Conservation (phyloP, 2,113 vertebrate genomes). For the Pterophyllum scalare region DNA sequence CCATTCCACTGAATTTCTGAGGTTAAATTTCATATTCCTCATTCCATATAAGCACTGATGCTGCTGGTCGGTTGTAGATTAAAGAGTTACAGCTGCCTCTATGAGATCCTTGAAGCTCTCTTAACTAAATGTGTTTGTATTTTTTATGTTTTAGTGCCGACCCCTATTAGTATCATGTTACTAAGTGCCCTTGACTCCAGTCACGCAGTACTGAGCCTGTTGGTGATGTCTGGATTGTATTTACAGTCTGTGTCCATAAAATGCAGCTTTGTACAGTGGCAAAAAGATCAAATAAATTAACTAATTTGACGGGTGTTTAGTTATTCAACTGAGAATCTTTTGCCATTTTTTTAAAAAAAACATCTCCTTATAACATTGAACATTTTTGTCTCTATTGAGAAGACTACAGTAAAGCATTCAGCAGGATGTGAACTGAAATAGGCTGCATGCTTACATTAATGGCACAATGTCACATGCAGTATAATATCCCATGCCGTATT, state of each 20-base stretch:
- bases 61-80: background rate
- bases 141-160: slow-evolving; percentile 63
- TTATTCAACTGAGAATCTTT: slow-evolving; percentile 14
- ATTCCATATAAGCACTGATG: slow-evolving; percentile 43
- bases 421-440: slow-evolving; percentile 14
- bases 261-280: slow-evolving; percentile 9
- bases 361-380: background rate
- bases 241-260: slow-evolving; percentile 33
- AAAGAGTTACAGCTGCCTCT: slow-evolving; percentile 55
- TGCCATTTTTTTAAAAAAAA: slow-evolving; percentile 10
- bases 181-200: slow-evolving; percentile 67
- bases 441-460: background rate
- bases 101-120: slow-evolving; percentile 62
- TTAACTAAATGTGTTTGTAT: slow-evolving; percentile 71
- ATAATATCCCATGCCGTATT: background rate
- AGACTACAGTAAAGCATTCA: background rate
- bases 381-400: background rate
- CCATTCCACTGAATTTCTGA: background rate
- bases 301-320: slow-evolving; percentile 23
- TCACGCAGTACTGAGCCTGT: slow-evolving; percentile 29
- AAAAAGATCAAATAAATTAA: slow-evolving; percentile 22
- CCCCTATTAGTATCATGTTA: slow-evolving; percentile 68
- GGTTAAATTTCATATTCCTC: slow-evolving; percentile 40
- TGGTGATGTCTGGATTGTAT: slow-evolving; percentile 34
- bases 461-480: background rate